A percentile compares a stretch with the other conserved stretches of the same genome.
These are phyloP conservation scores for Eilema sororculum DNA, from an alignment of 2,888 invertebrate species.

Conservation along the genomic window DNA sequence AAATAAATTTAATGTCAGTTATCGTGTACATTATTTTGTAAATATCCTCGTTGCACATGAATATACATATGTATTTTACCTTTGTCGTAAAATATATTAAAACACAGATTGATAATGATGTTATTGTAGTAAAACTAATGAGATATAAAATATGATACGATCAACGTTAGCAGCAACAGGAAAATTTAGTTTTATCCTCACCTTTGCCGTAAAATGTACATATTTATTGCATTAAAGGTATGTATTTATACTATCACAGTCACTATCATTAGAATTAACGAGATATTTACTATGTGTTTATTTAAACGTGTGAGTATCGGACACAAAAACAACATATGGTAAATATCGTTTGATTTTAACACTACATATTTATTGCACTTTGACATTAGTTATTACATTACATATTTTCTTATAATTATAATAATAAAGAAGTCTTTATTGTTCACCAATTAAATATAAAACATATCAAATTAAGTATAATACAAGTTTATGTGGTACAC, in stretches of 20 bases:
- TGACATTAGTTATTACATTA: background rate
- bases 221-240: background rate
- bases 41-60: background rate
- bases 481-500: too few species aligned
- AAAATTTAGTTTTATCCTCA: conserved; percentile 4
- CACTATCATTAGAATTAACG: too few species aligned
- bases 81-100: background rate
- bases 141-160: background rate
- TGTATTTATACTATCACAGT: too few species aligned
- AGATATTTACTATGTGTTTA: too few species aligned
- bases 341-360: too few species aligned
- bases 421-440: too few species aligned
- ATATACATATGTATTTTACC: background rate
- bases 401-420: too few species aligned
- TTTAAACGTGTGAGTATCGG: too few species aligned
- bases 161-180: background rate
- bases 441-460: too few species aligned
- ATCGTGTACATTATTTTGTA: background rate
- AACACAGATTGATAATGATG: background rate
- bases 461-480: too few species aligned
- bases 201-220: background rate
- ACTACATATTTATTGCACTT: background rate
- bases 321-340: too few species aligned
- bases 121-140: background rate
- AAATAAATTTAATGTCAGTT: background rate